Evolutionary conservation across 2,888 invertebrate genomes (phyloP).

Genomic region (Sarcophaga carnaria): DNA sequence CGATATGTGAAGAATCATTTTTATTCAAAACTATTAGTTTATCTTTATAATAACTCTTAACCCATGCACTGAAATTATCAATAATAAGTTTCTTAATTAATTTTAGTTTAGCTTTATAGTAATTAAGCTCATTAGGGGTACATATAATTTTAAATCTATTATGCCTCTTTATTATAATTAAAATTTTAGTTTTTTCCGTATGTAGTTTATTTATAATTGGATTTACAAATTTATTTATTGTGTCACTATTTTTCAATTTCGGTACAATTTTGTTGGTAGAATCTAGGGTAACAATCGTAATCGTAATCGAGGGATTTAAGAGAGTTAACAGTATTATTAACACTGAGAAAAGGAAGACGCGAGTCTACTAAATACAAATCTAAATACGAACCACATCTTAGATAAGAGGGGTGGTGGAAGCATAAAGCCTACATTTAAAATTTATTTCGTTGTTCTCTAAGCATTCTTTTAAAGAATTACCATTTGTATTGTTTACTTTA

Average conservation of each 20-base stretch:
- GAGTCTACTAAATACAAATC: conserved; percentile 52
- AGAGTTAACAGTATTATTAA: conserved; percentile 31
- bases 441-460: conserved; percentile 30
- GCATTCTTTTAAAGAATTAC: conserved; percentile 25
- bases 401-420: conserved; percentile 44
- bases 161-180: no score
- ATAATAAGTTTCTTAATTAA: conserved; percentile 40
- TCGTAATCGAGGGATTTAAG: conserved; percentile 29
- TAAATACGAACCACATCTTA: conserved; percentile 43
- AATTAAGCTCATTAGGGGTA: conserved; percentile 26
- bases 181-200: no score
- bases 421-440: conserved; percentile 49
- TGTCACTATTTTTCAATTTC: no score
- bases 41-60: conserved; percentile 38
- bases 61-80: conserved; percentile 11
- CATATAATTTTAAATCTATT: conserved; percentile 20
- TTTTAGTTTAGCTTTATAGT: conserved; percentile 38
- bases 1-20: conserved; percentile 22
- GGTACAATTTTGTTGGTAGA: no score
- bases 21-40: conserved; percentile 37
- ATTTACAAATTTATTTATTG: no score
- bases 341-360: conserved; percentile 24
- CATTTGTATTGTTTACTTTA: conserved; percentile 32
- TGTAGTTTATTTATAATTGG: no score
- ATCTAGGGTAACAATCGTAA: no score